Base-by-base conservation (phyloP, 37 sponge, comb jelly and placozoan genomes). In the Spongilla lacustris region DNA sequence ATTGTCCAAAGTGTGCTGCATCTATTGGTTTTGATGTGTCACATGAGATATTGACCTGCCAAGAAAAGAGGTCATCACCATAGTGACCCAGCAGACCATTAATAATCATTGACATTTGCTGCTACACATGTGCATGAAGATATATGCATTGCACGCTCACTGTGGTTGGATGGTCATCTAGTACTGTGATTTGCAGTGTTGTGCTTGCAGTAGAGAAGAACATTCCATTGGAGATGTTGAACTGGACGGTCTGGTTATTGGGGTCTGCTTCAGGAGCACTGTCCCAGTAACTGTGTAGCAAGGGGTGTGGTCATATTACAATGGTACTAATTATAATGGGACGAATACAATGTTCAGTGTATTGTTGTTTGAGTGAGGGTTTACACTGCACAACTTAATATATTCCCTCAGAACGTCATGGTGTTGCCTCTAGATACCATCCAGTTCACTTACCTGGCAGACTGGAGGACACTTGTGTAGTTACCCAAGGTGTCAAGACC, bases 151-250 rank as follows among this genome's bases (percentile, higher is more conserved):
- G n/a, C n/a, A n/a, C 71, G 27, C 77, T 68, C 31, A 86, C 87
- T 41, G 23, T 77, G 2, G 91, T 81, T 23, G 79, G 87, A 68
- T 88, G 78, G 75, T 92, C 92, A 81, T 92, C 82, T 26, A 77
- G 34, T 2, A 85, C 21, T 24, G 21, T 13, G 17, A 88, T 36
- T 19, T 19, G 8, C 30, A 92, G 41, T 12, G 48, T 71, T 71
- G 88, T 11, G 37, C 21, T 75, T 37, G 31, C 78, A 30, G 21
- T 50, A 27, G 37, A 82, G 29, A 36, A 26, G 72, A 69, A 81
- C 30, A 35, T 48, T 25, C 86, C 92, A 81, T 92, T 89, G 85
- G 34, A 85, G 13, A 92, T 68, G 22, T 73, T 76, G 78, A 92
- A 81, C 6, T 22, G 74, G 69, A 92, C 81, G 0, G 36, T 37